Evolutionary conservation across 2,113 vertebrate species (phyloP).

Genomic region (Rhagologus leucostigma): DNA sequence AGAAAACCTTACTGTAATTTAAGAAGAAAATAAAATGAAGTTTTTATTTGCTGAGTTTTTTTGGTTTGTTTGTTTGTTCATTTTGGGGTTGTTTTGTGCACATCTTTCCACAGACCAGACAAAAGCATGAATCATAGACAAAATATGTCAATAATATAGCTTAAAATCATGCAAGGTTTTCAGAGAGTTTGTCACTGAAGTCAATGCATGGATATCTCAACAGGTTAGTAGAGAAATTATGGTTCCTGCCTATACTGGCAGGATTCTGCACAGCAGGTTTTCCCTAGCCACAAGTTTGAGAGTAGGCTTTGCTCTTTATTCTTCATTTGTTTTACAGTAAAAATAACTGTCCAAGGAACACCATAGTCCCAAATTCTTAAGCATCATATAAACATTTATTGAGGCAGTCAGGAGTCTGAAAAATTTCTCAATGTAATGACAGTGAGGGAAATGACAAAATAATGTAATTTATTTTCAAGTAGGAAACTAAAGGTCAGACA

Average conservation of each 20-base stretch:
- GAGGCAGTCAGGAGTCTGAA: background rate
- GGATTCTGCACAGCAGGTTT: background rate
- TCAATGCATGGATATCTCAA: background rate
- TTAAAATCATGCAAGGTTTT: background rate
- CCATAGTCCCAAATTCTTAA: background rate
- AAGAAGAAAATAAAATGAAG: background rate
- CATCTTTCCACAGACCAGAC: fast-evolving
- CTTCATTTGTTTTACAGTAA: background rate
- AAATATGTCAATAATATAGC: background rate
- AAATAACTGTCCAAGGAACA: background rate
- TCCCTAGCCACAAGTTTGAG: background rate
- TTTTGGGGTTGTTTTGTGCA: background rate
- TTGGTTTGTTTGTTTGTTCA: background rate
- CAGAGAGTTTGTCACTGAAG: background rate
- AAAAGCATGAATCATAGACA: background rate
- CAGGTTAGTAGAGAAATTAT: background rate
- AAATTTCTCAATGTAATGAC: background rate
- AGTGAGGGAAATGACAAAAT: background rate
- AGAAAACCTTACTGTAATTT: fast-evolving
- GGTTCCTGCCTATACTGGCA: background rate
- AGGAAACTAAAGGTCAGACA: background rate
- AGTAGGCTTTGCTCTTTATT: background rate
- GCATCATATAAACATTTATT: background rate
- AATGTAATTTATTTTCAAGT: background rate
- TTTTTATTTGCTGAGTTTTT: background rate